Conservation (phyloP, 1,140 invertebrate species). For the Adoxophyes honmai region DNA sequence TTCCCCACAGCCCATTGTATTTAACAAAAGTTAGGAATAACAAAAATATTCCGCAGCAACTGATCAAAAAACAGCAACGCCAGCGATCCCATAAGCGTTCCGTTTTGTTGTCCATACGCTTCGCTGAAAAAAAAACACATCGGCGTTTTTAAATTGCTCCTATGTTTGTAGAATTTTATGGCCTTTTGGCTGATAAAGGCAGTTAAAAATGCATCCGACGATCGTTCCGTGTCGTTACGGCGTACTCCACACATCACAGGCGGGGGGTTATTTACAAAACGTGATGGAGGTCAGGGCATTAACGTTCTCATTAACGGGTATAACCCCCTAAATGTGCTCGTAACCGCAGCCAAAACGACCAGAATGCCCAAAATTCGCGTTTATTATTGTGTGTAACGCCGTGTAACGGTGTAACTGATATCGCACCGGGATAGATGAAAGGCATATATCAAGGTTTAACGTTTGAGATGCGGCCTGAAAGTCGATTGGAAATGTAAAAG, state of each 20-base stretch:
- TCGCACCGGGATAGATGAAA: background rate
- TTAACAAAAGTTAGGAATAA: too few relatives aligned
- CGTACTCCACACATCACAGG: conserved; percentile 4
- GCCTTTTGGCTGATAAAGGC: background rate
- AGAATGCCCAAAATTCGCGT: conserved; percentile 7
- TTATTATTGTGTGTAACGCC: conserved; percentile 2
- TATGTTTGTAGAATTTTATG: background rate
- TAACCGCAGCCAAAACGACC: background rate
- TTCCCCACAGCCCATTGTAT: too few relatives aligned
- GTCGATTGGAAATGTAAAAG: too few relatives aligned
- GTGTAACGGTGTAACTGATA: background rate
- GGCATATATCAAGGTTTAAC: too few relatives aligned
- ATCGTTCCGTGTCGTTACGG: background rate
- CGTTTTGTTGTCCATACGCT: too few relatives aligned
- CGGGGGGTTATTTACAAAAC: conserved; percentile 12
- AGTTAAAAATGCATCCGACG: conserved; percentile 5
- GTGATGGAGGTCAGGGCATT: conserved; percentile 11
- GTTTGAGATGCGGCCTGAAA: too few relatives aligned
- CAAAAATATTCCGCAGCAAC: too few relatives aligned
- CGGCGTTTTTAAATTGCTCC: background rate
- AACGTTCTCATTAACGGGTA: conserved; percentile 12
- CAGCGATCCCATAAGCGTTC: too few relatives aligned
- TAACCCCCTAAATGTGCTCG: conserved; percentile 10
- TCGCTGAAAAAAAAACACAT: too few relatives aligned
- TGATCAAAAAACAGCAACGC: too few relatives aligned